phyloP scores from a whole-genome alignment of 2,888 invertebrate genomes.

The Sylvicola cinctus region DNA sequence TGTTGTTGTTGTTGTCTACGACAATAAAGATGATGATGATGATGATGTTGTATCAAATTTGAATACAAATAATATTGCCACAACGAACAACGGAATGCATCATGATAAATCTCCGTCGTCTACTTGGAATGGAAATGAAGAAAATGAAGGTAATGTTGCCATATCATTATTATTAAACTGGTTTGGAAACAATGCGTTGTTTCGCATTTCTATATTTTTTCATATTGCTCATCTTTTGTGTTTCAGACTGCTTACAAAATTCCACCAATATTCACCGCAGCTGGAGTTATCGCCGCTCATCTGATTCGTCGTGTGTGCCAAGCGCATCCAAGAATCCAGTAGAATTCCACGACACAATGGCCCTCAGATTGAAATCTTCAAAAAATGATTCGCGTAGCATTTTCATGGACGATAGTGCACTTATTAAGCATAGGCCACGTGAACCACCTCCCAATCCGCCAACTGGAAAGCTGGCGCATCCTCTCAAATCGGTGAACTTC shows the following conservation, averaged over 20 bases:
- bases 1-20: constrained; percentile 1
- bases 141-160: too few relatives aligned
- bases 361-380: constrained; percentile 42
- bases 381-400: constrained; percentile 40
- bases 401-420: constrained; percentile 25
- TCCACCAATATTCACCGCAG: constrained; percentile 13
- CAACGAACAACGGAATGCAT: background rate
- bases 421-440: constrained; percentile 18
- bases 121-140: too few relatives aligned
- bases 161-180: too few relatives aligned
- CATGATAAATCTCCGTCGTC: background rate
- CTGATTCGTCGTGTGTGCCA: constrained; percentile 24
- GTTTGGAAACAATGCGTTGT: too few relatives aligned
- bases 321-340: constrained; percentile 26
- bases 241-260: too few relatives aligned
- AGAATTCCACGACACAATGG: constrained; percentile 65
- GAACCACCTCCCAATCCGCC: constrained; percentile 30
- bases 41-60: background rate
- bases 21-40: constrained; percentile 1
- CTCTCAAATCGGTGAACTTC: constrained; percentile 14
- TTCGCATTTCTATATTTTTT: too few relatives aligned
- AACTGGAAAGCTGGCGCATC: constrained; percentile 18
- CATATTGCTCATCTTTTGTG: too few relatives aligned
- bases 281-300: constrained; percentile 24
- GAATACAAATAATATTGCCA: background rate